Evolutionary conservation across 2,113 vertebrate genomes (phyloP).

Genomic region (Apodemus speciosus): DNA sequence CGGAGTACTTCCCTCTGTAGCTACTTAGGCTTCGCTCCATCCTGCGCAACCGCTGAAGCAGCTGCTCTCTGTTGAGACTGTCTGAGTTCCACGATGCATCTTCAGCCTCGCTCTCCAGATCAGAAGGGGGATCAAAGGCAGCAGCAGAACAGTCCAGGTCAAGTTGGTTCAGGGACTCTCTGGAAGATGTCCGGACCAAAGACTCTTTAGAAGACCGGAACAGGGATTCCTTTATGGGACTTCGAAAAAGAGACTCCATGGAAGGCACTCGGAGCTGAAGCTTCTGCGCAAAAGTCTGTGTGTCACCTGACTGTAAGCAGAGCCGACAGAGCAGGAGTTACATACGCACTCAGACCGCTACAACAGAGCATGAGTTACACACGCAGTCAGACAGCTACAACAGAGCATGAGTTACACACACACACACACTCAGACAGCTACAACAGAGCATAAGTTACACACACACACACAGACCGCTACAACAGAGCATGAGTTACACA

Average conservation of each 20-base stretch:
- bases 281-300: conserved; percentile 92
- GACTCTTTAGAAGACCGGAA: conserved; percentile 92
- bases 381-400: too few relatives aligned
- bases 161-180: conserved; percentile 91
- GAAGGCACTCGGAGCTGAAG: conserved; percentile 95
- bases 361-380: too few relatives aligned
- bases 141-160: conserved; percentile 85
- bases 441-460: too few relatives aligned
- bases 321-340: conserved; percentile 44
- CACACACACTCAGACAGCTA: too few relatives aligned
- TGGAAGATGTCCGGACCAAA: conserved; percentile 90
- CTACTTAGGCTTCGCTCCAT: conserved; percentile 92
- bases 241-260: conserved; percentile 94
- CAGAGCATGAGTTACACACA: too few relatives aligned
- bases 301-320: conserved; percentile 87
- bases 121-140: conserved; percentile 91
- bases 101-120: conserved; percentile 95
- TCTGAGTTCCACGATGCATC: conserved; percentile 87
- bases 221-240: conserved; percentile 90
- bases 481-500: too few relatives aligned
- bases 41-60: conserved; percentile 89
- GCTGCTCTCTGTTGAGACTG: conserved; percentile 90
- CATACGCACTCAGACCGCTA: not conserved
- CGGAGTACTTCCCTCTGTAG: conserved; percentile 93
- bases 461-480: too few relatives aligned